Conservation (phyloP, 2,113 vertebrate genomes). For the Alectura lathami region DNA sequence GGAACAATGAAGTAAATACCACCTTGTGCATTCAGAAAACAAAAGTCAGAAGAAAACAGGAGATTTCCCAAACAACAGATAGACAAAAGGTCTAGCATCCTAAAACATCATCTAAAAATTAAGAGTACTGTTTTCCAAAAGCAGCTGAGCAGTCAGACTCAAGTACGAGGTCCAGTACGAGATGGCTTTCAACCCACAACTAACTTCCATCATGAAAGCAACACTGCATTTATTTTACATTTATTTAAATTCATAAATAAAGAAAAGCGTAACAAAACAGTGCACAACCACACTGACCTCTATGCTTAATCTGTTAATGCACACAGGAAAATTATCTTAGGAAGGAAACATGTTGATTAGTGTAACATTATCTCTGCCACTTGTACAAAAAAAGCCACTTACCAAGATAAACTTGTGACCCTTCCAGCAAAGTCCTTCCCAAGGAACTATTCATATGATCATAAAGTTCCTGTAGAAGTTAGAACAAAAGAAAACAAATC, state of each 20-base stretch:
- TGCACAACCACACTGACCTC: neutral
- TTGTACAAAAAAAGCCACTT: slow-evolving; percentile 42
- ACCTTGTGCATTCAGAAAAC: neutral
- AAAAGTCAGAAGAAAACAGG: neutral
- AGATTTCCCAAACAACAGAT: neutral
- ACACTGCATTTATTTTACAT: neutral
- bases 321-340: neutral
- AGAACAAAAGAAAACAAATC: neutral
- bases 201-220: neutral
- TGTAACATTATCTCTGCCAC: neutral
- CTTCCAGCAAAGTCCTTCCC: slow-evolving; percentile 84
- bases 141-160: neutral
- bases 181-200: neutral
- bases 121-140: neutral
- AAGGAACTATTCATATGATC: slow-evolving; percentile 97
- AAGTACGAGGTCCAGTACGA: too few species aligned
- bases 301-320: neutral
- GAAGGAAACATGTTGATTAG: neutral
- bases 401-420: slow-evolving; percentile 96
- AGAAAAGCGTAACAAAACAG: neutral
- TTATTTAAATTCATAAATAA: slow-evolving; percentile 1
- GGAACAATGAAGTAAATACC: neutral
- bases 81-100: neutral
- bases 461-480: slow-evolving; percentile 88
- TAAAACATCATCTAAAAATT: neutral